A percentile compares a stretch with the other conserved stretches of the same genome.
phyloP scores from a whole-genome alignment of 2,888 invertebrate species.

The Venusia cambrica region DNA sequence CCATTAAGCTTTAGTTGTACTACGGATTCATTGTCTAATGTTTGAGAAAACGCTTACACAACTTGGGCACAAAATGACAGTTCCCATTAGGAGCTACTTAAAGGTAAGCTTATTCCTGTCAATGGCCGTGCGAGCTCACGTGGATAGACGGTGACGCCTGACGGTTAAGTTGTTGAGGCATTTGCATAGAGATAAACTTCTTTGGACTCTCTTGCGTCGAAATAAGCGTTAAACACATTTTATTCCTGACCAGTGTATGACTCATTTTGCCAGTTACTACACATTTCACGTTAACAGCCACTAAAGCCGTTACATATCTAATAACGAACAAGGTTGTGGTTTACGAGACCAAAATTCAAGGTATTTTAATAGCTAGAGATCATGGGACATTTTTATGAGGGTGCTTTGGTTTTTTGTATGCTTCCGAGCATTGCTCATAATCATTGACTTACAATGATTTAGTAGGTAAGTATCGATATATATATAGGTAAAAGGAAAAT shows the following conservation, averaged over 20 bases:
- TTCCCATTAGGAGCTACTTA: too few relatives aligned
- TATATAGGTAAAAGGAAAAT: too few relatives aligned
- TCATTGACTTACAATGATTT: too few relatives aligned
- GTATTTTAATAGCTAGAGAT: constrained; percentile 15
- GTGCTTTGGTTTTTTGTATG: too few relatives aligned
- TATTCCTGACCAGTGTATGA: constrained; percentile 23
- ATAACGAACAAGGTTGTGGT: constrained; percentile 21
- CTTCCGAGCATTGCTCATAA: too few relatives aligned
- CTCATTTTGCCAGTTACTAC: constrained; percentile 30
- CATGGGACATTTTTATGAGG: constrained; percentile 22
- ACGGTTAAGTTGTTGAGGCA: constrained; percentile 17
- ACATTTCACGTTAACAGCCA: constrained; percentile 29
- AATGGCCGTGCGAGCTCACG: constrained; percentile 22
- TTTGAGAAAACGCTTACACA: too few relatives aligned
- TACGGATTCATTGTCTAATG: too few relatives aligned
- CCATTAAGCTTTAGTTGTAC: too few relatives aligned
- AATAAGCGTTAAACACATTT: constrained; percentile 20
- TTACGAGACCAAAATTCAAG: constrained; percentile 20
- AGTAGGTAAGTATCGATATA: too few relatives aligned
- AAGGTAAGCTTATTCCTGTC: constrained; percentile 21
- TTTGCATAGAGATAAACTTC: constrained; percentile 16
- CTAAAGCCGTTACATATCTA: constrained; percentile 26
- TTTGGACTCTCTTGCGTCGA: constrained; percentile 22
- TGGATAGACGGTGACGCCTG: constrained; percentile 11
- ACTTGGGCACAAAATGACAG: too few relatives aligned